Evolutionary conservation across 2,113 vertebrate species (phyloP).

Genomic region (Chamaetylas fuelleborni): DNA sequence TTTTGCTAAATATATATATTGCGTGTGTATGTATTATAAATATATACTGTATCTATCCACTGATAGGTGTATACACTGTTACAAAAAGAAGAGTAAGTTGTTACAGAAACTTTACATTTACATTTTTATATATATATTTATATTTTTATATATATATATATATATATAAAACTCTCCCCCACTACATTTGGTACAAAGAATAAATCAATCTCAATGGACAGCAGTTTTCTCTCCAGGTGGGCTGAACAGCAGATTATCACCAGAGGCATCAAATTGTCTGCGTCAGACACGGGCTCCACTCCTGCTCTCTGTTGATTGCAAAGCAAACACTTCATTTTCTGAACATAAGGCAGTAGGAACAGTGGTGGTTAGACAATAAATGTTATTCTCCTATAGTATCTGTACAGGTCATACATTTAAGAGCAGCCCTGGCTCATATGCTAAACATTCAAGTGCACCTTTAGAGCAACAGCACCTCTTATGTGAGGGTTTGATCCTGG

Average conservation of each 20-base stretch:
- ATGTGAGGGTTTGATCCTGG: not conserved
- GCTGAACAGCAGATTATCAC: not conserved
- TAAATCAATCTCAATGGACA: constrained; percentile 41
- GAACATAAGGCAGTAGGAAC: constrained; percentile 80
- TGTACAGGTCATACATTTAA: not conserved
- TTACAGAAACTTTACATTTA: constrained; percentile 59
- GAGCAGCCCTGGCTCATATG: not conserved
- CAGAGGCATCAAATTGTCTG: not conserved
- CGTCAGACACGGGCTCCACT: not conserved
- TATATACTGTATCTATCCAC: constrained; percentile 58
- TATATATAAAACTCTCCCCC: constrained; percentile 39
- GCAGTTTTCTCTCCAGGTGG: constrained; percentile 40
- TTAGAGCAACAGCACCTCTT: not conserved
- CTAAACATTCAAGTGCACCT: not conserved
- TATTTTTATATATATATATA: constrained; percentile 9
- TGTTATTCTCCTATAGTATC: not conserved
- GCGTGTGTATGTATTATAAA: constrained; percentile 62
- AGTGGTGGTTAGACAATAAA: constrained; percentile 79
- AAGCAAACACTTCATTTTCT: constrained; percentile 41
- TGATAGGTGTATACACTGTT: constrained; percentile 57
- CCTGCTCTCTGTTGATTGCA: constrained; percentile 58
- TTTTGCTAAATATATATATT: constrained; percentile 56
- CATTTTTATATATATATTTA: constrained; percentile 17
- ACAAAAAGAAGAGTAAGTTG: constrained; percentile 54
- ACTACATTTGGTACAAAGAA: constrained; percentile 65